Percentiles rank a stretch among this genome's conserved stretches.
Evolutionary conservation across 2,888 invertebrate species (phyloP).

Genomic region (Drosophila nigritarsus): DNA sequence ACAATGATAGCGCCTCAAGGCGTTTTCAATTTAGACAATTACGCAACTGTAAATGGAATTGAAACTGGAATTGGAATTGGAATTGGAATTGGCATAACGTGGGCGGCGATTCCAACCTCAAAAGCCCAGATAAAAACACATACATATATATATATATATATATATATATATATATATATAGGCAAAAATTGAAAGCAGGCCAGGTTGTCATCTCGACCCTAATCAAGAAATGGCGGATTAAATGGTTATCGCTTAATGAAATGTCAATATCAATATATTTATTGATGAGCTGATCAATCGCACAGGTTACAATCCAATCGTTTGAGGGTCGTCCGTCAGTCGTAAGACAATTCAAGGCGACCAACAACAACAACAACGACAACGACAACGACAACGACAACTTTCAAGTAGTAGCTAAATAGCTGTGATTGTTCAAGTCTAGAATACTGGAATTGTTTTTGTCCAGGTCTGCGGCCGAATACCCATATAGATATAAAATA

Average conservation of each 20-base stretch:
- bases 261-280: conserved; percentile 68
- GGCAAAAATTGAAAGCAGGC: neutral
- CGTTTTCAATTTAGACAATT: conserved; percentile 77
- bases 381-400: conserved; percentile 43
- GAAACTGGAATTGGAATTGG: conserved; percentile 32
- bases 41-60: conserved; percentile 56
- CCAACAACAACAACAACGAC: conserved; percentile 22
- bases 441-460: neutral
- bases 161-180: neutral
- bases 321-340: conserved; percentile 39
- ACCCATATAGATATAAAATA: neutral
- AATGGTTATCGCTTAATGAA: conserved; percentile 65
- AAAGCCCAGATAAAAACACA: conserved; percentile 1
- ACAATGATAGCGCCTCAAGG: conserved; percentile 75
- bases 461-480: neutral
- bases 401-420: conserved; percentile 35
- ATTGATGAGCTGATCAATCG: conserved; percentile 18
- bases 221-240: conserved; percentile 53
- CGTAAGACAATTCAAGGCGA: conserved; percentile 48
- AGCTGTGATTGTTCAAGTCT: neutral
- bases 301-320: conserved; percentile 39
- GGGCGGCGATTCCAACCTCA: conserved; percentile 45
- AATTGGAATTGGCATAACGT: conserved; percentile 46
- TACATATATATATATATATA: neutral
- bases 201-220: conserved; percentile 24